Conservation (phyloP, 2,797 vertebrate genomes). For the Acipenser ruthenus region DNA sequence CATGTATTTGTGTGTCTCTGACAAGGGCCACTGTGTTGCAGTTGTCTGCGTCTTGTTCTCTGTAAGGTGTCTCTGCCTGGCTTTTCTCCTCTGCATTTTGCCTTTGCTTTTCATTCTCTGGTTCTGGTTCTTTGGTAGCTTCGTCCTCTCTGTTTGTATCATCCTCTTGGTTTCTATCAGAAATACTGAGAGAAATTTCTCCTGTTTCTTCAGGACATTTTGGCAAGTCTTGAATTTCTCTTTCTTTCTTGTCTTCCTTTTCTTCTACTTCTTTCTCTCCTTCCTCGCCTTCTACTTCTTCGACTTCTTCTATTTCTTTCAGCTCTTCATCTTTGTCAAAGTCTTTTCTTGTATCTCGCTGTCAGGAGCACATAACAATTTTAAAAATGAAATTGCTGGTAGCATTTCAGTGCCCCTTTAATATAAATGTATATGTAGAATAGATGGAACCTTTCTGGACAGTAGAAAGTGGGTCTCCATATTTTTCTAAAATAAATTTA, state of each 20-base stretch:
- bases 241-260: conserved; percentile 29
- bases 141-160: neutral
- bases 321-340: conserved; percentile 40
- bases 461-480: no score
- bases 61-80: no score
- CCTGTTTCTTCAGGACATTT: conserved; percentile 21
- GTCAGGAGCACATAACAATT: conserved; percentile 20
- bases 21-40: no score
- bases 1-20: no score
- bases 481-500: no score
- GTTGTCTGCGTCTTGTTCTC: neutral
- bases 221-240: conserved; percentile 34
- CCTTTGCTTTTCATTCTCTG: conserved; percentile 3
- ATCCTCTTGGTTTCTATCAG: conserved; percentile 5
- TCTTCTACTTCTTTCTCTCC: conserved; percentile 32
- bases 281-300: conserved; percentile 40
- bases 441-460: no score
- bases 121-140: conserved; percentile 24
- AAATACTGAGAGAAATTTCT: conserved; percentile 1
- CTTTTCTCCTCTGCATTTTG: no score
- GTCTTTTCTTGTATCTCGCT: conserved; percentile 48
- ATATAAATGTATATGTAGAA: no score
- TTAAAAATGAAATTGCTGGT: neutral
- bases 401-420: no score
- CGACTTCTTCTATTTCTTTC: conserved; percentile 25